These are phyloP conservation scores for Hyphantria cunea DNA, from an alignment of 1,140 invertebrate species.

Conservation along the genomic window DNA sequence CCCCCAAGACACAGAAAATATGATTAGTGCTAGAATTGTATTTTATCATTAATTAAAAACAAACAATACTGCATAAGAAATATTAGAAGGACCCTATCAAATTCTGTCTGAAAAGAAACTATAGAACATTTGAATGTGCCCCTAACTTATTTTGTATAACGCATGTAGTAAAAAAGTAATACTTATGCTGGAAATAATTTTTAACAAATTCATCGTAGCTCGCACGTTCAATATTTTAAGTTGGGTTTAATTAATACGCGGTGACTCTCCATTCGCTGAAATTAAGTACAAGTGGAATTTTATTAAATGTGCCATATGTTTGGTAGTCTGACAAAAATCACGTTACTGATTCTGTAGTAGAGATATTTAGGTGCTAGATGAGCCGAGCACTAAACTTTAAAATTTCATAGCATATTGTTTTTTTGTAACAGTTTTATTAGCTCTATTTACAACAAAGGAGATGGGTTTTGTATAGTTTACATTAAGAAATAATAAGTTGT, in stretches of 20 bases:
- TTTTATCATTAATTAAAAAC: too few species aligned
- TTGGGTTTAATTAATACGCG: constrained; percentile 59
- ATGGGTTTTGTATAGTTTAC: too few species aligned
- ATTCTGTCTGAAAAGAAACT: too few species aligned
- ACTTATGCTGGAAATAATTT: constrained; percentile 13
- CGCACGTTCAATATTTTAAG: constrained; percentile 44
- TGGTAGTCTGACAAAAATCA: constrained; percentile 67
- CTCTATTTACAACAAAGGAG: too few species aligned
- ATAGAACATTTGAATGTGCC: too few species aligned
- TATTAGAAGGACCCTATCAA: too few species aligned
- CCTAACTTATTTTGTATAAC: too few species aligned
- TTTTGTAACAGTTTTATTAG: too few species aligned
- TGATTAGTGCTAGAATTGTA: too few species aligned
- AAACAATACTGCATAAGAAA: too few species aligned
- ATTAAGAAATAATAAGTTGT: too few species aligned
- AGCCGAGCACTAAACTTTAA: neutral
- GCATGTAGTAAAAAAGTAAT: neutral
- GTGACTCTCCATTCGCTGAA: constrained; percentile 50
- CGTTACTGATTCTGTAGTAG: constrained; percentile 33
- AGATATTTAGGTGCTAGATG: constrained; percentile 36
- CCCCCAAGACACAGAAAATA: too few species aligned
- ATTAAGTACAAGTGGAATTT: constrained; percentile 53
- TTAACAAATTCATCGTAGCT: constrained; percentile 11
- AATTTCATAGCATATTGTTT: neutral
- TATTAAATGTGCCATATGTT: constrained; percentile 66